phyloP scores from a whole-genome alignment of 37 sponge, comb jelly and placozoan genomes.

The Beroe forskalii region DNA sequence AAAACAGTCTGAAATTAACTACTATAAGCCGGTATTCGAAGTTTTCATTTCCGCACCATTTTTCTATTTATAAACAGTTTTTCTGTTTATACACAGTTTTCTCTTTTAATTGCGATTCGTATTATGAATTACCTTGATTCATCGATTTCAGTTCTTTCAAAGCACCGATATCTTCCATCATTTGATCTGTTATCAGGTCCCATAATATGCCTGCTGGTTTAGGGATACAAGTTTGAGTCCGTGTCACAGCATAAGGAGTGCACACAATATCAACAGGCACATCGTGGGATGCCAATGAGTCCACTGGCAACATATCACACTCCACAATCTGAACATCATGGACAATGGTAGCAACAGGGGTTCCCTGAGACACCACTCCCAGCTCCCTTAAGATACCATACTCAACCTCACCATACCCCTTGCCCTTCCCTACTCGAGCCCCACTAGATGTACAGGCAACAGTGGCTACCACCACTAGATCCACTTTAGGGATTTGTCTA shows the following conservation, averaged over 20 bases:
- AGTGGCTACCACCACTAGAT: conserved; percentile 53
- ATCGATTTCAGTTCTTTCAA: conserved; percentile 1
- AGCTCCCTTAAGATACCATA: conserved; percentile 23
- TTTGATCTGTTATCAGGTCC: conserved; percentile 26
- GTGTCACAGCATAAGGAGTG: background rate
- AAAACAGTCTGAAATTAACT: too few species aligned
- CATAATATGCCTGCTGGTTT: conserved; percentile 50
- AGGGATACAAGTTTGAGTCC: background rate
- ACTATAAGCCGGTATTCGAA: too few species aligned
- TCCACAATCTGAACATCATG: conserved; percentile 51
- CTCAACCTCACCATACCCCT: conserved; percentile 61
- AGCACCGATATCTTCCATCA: conserved; percentile 41
- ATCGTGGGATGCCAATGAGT: background rate
- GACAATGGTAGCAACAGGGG: conserved; percentile 12
- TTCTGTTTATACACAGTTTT: too few species aligned
- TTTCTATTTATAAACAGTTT: too few species aligned
- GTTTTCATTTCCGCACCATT: too few species aligned
- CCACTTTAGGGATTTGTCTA: background rate
- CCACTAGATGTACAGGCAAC: conserved; percentile 16
- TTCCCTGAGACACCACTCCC: background rate
- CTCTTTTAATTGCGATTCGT: too few species aligned
- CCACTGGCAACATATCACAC: background rate
- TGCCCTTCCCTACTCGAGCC: conserved; percentile 41
- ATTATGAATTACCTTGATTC: conserved; percentile 15
- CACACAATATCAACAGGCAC: conserved; percentile 53